Evolutionary conservation across 2,113 vertebrate genomes (phyloP).

Genomic region (Athene noctua): DNA sequence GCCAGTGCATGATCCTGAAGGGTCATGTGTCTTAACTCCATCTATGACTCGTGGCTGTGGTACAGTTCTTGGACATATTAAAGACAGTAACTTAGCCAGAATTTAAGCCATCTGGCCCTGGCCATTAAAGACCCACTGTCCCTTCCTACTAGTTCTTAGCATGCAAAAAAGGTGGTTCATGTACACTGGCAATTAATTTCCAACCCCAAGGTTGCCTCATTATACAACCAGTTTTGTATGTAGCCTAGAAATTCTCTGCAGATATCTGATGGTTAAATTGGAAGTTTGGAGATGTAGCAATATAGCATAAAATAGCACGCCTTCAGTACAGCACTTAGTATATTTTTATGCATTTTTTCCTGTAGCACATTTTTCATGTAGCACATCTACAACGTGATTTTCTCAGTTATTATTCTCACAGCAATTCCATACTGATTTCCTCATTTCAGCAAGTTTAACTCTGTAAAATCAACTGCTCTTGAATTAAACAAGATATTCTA

Average conservation of each 20-base stretch:
- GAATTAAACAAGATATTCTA: not conserved
- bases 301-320: not conserved
- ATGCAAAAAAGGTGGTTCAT: not conserved
- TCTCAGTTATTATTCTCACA: not conserved
- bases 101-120: not conserved
- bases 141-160: not conserved
- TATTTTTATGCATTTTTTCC: not conserved
- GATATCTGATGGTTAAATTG: not conserved
- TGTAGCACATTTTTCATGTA: not conserved
- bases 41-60: not conserved
- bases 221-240: not conserved
- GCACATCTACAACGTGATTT: not conserved
- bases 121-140: not conserved
- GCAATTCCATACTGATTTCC: not conserved
- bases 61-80: not conserved
- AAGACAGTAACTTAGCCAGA: not conserved
- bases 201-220: not conserved
- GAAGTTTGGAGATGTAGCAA: not conserved
- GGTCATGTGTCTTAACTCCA: not conserved
- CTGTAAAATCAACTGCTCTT: not conserved
- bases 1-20: not conserved
- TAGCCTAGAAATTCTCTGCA: not conserved
- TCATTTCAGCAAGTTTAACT: not conserved
- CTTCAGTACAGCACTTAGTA: not conserved
- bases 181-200: not conserved